A percentile compares a stretch with the other conserved stretches of the same genome.
These are phyloP conservation scores for Semaprochilodus insignis DNA, from an alignment of 2,797 vertebrate genomes.

Conservation along the genomic window DNA sequence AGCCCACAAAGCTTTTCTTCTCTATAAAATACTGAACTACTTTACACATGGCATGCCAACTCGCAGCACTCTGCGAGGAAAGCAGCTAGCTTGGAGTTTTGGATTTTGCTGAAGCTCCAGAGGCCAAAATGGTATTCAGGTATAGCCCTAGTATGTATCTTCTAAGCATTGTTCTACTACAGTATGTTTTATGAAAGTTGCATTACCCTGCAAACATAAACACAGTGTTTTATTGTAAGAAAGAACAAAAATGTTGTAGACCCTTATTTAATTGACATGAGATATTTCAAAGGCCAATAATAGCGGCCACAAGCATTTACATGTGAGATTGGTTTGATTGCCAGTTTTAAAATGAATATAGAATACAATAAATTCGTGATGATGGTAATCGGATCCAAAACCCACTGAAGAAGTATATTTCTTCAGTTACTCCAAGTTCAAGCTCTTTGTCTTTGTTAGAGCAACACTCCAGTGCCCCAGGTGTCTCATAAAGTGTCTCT, in stretches of 20 bases:
- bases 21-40: too few relatives aligned
- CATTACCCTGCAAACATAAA: too few relatives aligned
- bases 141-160: too few relatives aligned
- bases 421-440: conserved; percentile 50
- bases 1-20: too few relatives aligned
- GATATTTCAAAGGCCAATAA: conserved; percentile 26
- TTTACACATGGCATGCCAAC: too few relatives aligned
- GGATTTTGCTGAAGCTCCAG: too few relatives aligned
- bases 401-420: conserved; percentile 22
- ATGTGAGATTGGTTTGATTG: conserved; percentile 13
- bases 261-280: background rate
- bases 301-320: conserved; percentile 10
- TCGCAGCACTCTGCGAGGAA: too few relatives aligned
- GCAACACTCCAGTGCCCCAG: conserved; percentile 40
- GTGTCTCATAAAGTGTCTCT: conserved; percentile 51
- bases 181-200: too few relatives aligned
- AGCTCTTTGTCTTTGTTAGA: conserved; percentile 53
- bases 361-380: conserved; percentile 47
- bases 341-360: conserved; percentile 51
- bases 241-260: too few relatives aligned
- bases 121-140: too few relatives aligned
- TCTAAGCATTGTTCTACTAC: too few relatives aligned
- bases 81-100: too few relatives aligned
- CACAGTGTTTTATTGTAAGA: background rate
- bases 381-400: conserved; percentile 28